A percentile compares a stretch with the other conserved stretches of the same genome.
Evolutionary conservation across 2,113 vertebrate genomes (phyloP).

Genomic region (Scomber japonicus): DNA sequence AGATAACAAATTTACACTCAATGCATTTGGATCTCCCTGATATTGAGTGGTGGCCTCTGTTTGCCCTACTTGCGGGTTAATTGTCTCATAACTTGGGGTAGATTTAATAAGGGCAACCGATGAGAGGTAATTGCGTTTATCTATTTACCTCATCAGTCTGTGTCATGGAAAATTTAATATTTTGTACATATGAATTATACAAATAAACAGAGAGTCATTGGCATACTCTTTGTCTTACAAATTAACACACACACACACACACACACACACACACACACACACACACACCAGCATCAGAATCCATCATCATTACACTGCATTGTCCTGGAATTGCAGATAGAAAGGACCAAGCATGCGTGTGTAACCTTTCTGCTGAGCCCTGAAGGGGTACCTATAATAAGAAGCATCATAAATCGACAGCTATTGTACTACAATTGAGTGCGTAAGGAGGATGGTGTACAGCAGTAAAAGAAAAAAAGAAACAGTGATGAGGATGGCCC

Average conservation of each 20-base stretch:
- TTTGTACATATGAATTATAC: not conserved
- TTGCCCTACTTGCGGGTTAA: not conserved
- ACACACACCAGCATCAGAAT: constrained; percentile 4
- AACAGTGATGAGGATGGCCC: not conserved
- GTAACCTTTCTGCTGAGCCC: constrained; percentile 47
- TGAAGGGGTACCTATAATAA: constrained; percentile 27
- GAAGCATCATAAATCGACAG: constrained; percentile 44
- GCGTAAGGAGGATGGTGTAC: not conserved
- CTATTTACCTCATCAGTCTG: constrained; percentile 1
- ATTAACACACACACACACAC: constrained; percentile 6
- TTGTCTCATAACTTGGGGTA: not conserved
- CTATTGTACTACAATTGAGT: constrained; percentile 15
- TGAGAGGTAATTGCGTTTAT: constrained; percentile 6
- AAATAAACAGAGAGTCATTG: not conserved
- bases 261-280: no score
- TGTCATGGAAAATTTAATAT: not conserved
- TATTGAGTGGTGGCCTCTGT: not conserved
- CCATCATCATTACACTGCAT: constrained; percentile 29
- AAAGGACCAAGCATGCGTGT: constrained; percentile 2
- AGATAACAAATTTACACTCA: not conserved
- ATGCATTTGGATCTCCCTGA: not conserved
- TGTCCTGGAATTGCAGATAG: constrained; percentile 19
- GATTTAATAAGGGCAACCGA: not conserved
- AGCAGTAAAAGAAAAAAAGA: not conserved
- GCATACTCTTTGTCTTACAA: not conserved